Conservation (phyloP, 1,140 invertebrate species). For the Vanessa atalanta region DNA sequence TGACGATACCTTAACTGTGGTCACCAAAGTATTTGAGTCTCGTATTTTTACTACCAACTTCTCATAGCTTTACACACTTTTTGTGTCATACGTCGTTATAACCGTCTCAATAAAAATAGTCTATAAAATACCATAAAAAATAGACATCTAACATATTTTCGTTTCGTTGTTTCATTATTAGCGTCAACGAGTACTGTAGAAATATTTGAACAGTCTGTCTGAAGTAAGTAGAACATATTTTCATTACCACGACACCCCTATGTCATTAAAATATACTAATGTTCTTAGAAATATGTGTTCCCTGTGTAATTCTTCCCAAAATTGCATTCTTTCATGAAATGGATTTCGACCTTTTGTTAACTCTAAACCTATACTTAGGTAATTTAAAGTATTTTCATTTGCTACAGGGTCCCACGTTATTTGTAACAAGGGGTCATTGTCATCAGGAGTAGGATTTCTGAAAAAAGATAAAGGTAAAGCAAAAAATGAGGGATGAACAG, state of each 20-base stretch:
- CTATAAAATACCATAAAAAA: too few relatives aligned
- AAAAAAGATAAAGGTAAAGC: slow-evolving; percentile 20
- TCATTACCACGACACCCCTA: slow-evolving; percentile 21
- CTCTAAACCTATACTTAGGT: slow-evolving; percentile 63
- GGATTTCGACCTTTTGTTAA: slow-evolving; percentile 72
- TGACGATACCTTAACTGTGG: not conserved
- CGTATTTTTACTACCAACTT: not conserved
- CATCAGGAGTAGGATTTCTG: slow-evolving; percentile 67
- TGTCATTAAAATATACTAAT: slow-evolving; percentile 58
- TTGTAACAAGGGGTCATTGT: slow-evolving; percentile 61
- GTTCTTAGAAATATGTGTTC: slow-evolving; percentile 57
- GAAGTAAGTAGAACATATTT: not conserved
- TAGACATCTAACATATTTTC: too few relatives aligned
- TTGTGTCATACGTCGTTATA: too few relatives aligned
- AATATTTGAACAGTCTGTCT: not conserved
- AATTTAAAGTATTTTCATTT: slow-evolving; percentile 60
- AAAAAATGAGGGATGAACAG: not conserved
- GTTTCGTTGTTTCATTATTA: too few relatives aligned
- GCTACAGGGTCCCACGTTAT: slow-evolving; percentile 70
- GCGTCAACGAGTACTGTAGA: too few relatives aligned
- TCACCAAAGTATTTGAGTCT: not conserved
- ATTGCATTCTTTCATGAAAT: slow-evolving; percentile 66
- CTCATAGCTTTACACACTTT: too few relatives aligned
- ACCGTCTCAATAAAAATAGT: too few relatives aligned
- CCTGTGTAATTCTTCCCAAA: slow-evolving; percentile 67